phyloP scores from a whole-genome alignment of 2,888 invertebrate species.

The Sminthurinus aureus region DNA sequence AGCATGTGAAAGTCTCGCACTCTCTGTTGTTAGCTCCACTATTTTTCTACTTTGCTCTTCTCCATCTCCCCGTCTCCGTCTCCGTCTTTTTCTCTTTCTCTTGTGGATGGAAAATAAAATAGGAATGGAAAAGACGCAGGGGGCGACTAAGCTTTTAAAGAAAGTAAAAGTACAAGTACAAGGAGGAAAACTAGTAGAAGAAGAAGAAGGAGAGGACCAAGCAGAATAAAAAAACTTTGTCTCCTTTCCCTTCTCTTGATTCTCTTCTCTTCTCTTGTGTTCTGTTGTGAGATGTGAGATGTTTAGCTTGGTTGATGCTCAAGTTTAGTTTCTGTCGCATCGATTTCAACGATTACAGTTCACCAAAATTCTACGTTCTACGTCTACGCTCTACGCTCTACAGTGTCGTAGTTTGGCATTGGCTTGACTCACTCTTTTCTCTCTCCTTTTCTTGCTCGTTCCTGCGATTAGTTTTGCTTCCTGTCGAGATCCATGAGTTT shows the following conservation, averaged over 20 bases:
- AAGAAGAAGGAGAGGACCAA: not conserved
- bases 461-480: slow-evolving; percentile 26
- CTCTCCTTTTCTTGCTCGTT: not conserved
- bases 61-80: not conserved
- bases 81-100: not conserved
- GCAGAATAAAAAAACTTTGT: not conserved
- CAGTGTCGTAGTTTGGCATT: too few relatives aligned
- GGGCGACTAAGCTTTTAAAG: slow-evolving; percentile 30
- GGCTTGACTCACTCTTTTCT: too few relatives aligned
- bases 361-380: not conserved
- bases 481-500: slow-evolving; percentile 2
- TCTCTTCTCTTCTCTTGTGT: not conserved
- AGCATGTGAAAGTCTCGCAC: not conserved
- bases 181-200: not conserved
- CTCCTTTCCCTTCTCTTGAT: not conserved
- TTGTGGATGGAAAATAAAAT: not conserved
- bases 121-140: not conserved
- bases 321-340: slow-evolving; percentile 23
- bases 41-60: too few relatives aligned
- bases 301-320: slow-evolving; percentile 29
- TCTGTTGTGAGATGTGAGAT: not conserved
- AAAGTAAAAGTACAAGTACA: slow-evolving; percentile 1
- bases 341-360: slow-evolving; percentile 31
- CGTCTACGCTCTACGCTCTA: too few relatives aligned
- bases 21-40: not conserved